Conservation (phyloP, 2,888 invertebrate genomes). For the Dolomedes plantarius region DNA sequence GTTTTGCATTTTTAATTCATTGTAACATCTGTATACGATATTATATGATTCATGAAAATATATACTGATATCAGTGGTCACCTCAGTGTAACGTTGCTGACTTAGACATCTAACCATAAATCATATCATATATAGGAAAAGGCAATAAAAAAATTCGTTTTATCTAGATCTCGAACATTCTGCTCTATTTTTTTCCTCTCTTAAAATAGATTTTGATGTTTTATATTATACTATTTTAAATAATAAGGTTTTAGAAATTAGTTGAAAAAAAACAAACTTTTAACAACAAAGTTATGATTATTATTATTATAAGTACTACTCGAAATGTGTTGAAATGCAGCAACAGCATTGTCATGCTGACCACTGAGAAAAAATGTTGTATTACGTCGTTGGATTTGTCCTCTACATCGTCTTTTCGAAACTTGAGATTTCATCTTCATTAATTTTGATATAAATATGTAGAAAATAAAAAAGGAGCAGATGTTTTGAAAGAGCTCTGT, state of each 20-base stretch:
- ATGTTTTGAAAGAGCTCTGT: constrained; percentile 60
- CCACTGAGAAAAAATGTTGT: background rate
- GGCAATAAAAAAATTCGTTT: too few species aligned
- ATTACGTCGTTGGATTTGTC: background rate
- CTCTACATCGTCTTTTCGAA: constrained; percentile 13
- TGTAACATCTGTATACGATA: background rate
- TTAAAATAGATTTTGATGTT: background rate
- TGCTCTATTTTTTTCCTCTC: too few species aligned
- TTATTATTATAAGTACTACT: too few species aligned
- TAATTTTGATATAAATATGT: constrained; percentile 56
- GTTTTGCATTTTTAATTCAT: background rate
- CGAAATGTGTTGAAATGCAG: background rate
- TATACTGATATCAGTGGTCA: background rate
- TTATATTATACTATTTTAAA: background rate
- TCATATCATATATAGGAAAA: too few species aligned
- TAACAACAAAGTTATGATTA: background rate
- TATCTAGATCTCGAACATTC: too few species aligned
- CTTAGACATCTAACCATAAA: too few species aligned
- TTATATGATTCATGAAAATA: background rate
- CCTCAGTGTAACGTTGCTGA: background rate
- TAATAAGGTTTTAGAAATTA: background rate
- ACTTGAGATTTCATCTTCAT: constrained; percentile 50
- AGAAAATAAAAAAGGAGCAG: constrained; percentile 27
- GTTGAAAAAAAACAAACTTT: background rate
- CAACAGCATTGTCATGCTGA: background rate